These are phyloP conservation scores for Nothura maculosa DNA, from an alignment of 2,797 vertebrate species.

Conservation along the genomic window DNA sequence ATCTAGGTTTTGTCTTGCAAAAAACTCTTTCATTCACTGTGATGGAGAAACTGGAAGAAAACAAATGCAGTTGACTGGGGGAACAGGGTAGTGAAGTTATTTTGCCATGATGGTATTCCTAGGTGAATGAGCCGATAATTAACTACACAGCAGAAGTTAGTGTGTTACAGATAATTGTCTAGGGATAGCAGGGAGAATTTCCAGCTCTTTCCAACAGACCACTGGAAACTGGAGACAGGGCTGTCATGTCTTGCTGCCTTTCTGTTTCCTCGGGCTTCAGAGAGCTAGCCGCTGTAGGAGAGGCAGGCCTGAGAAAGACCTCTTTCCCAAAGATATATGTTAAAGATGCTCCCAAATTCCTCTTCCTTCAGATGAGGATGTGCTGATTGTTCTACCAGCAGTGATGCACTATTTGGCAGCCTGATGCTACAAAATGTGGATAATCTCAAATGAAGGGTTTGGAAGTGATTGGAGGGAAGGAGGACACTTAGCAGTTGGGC, in stretches of 20 bases:
- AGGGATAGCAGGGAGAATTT: neutral
- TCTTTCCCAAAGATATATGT: neutral
- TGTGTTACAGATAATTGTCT: neutral
- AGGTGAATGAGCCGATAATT: neutral
- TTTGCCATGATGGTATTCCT: neutral
- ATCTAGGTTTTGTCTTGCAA: neutral
- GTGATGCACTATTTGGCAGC: neutral
- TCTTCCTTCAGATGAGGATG: neutral
- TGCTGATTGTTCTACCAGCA: neutral
- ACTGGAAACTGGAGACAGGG: neutral
- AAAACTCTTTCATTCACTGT: neutral
- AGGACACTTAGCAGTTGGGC: neutral
- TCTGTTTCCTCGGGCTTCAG: neutral
- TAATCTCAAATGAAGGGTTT: neutral
- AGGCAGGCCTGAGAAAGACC: neutral
- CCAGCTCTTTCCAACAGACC: neutral
- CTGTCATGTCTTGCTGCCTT: neutral
- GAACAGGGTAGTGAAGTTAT: neutral
- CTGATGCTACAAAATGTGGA: neutral
- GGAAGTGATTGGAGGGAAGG: neutral
- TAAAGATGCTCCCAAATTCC: neutral
- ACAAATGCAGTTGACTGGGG: neutral
- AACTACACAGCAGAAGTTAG: neutral
- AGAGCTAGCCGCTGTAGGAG: neutral
- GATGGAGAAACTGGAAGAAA: neutral